Base-by-base conservation (phyloP, 1,140 invertebrate genomes). In the Drosophila funebris region DNA sequence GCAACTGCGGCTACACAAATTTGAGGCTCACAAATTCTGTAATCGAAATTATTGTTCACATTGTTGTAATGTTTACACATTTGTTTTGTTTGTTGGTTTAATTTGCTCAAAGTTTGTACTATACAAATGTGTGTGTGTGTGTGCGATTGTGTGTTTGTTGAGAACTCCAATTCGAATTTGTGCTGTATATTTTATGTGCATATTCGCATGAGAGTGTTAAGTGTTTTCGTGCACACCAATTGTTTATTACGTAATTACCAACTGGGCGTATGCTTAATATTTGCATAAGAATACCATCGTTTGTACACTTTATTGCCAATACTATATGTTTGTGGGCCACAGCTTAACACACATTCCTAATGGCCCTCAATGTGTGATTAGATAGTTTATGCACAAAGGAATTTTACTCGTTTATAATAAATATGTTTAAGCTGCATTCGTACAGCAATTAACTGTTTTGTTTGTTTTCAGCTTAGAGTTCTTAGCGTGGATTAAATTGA, bases 21-120 rank as follows among this genome's bases (percentile, higher is more conserved):
- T 83, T 84, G 76, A 63, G 37, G 41, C 39, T 66, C 50, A 36
- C 60, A 76, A 83, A 78, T 85, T 73, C 68, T 76, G 67, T 76
- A 85, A 81, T 81, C 82, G 79, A 78, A 84, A 84, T 85, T 85
- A 85, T 88, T 85, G 83, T 83, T 85, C 82, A 78, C 73, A 82
- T 85, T 85, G 82, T 88, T 68, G 78, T 88, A 83, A 88, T 85
- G 81, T 85, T 85, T 85, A 75, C 76, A 79, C 83, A 85, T 73
- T 73, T 69, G 71, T 82, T 85, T 85, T 82, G 82, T 85, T 85
- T 72, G 85, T 66, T 67, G 73, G 78, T 63, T 87, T 78, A 73
- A 61, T 85, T 73, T 74, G 69, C 20, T 62, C 37, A 41, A 52
- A 39, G 27, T 70, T 46, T 58, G 53, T 39, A 14, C 37, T 13